Conservation (phyloP, 2,113 vertebrate genomes). For the Tenebrosternarchus preto region DNA sequence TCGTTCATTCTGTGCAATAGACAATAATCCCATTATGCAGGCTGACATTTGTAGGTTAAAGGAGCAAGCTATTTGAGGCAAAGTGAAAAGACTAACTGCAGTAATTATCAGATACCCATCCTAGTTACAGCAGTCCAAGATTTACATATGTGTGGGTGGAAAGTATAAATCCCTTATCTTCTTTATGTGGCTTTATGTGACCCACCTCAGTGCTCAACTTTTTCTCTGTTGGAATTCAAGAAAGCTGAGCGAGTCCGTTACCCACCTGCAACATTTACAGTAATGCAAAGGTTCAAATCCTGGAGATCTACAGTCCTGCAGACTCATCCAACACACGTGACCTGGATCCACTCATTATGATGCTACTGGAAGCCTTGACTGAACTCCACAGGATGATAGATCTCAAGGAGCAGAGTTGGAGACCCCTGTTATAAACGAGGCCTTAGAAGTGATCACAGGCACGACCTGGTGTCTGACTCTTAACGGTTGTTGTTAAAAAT, state of each 20-base stretch:
- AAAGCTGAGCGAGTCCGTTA: not conserved
- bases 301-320: no score
- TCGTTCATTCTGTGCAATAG: not conserved
- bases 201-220: not conserved
- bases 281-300: no score
- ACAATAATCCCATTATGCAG: not conserved
- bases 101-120: slow-evolving; percentile 16
- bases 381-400: no score
- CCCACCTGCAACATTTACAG: not conserved
- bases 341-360: no score
- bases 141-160: slow-evolving; percentile 4
- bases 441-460: not conserved
- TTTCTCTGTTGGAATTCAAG: not conserved
- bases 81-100: not conserved
- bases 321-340: no score
- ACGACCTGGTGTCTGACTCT: not conserved
- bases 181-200: not conserved
- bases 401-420: no score
- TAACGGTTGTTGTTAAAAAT: not conserved
- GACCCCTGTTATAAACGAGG: no score
- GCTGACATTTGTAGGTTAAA: not conserved
- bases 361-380: no score
- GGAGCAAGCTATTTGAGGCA: not conserved
- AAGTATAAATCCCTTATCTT: not conserved
- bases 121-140: slow-evolving; percentile 1